Percentiles rank a stretch among this genome's conserved stretches.
Conservation (phyloP, 2,797 vertebrate genomes). For the Myoxocephalus aenaeus region DNA sequence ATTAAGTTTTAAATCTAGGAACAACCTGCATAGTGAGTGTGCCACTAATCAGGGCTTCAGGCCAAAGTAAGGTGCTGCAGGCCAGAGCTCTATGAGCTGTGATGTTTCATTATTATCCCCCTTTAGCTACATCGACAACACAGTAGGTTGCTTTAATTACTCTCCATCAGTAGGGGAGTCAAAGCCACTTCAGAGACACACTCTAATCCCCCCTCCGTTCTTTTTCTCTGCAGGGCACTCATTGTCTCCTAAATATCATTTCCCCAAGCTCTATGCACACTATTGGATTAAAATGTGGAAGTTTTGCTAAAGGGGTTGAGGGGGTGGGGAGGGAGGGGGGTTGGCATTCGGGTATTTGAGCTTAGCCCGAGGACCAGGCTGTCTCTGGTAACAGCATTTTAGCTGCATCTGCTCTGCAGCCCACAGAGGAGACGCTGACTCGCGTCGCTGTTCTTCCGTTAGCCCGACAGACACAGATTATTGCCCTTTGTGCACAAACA, state of each 20-base stretch:
- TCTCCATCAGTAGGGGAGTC: constrained; percentile 81
- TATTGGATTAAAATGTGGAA: constrained; percentile 81
- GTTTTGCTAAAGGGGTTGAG: constrained; percentile 73
- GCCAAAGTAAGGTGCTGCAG: constrained; percentile 69
- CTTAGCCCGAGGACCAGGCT: constrained; percentile 72
- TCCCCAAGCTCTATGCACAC: constrained; percentile 78
- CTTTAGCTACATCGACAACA: constrained; percentile 79
- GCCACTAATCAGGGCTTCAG: constrained; percentile 66
- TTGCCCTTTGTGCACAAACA: constrained; percentile 55
- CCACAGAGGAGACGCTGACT: constrained; percentile 61
- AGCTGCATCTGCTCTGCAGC: constrained; percentile 73
- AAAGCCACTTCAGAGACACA: constrained; percentile 79
- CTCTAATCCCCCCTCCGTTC: constrained; percentile 77
- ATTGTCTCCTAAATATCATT: constrained; percentile 84
- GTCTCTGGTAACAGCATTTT: constrained; percentile 72
- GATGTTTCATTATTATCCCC: constrained; percentile 81
- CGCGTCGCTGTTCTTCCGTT: constrained; percentile 48
- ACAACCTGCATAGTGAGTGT: constrained; percentile 63
- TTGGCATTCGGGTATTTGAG: constrained; percentile 77
- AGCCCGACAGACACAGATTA: constrained; percentile 67
- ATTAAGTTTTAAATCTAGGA: constrained; percentile 56
- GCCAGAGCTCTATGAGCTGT: constrained; percentile 68
- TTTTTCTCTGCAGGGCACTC: constrained; percentile 80
- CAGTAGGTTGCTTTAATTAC: constrained; percentile 84
- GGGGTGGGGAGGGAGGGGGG: constrained; percentile 59